Conservation (phyloP, 1,140 invertebrate genomes). For the Achatina immaculata region DNA sequence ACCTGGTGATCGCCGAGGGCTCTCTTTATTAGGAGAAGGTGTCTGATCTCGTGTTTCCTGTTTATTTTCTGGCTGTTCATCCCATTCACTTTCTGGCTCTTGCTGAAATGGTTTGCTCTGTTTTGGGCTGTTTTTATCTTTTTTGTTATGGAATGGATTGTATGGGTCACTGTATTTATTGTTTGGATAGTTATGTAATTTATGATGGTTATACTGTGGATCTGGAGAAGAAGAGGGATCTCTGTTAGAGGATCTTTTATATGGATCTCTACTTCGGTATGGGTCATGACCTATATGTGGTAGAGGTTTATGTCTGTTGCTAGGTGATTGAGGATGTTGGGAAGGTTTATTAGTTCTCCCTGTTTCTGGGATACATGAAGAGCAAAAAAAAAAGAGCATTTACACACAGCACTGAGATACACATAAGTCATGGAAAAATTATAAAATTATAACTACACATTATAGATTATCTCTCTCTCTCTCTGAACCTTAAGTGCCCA, state of each 20-base stretch:
- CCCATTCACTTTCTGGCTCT: constrained; percentile 1
- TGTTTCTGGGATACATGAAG: not conserved
- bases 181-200: not conserved
- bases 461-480: no score
- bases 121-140: not conserved
- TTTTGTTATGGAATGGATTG: not conserved
- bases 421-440: not conserved
- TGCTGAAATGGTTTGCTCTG: not conserved
- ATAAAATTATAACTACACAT: not conserved
- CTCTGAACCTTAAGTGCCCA: no score
- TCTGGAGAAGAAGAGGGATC: not conserved
- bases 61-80: constrained; percentile 16
- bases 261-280: not conserved
- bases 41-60: not conserved
- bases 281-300: constrained; percentile 20
- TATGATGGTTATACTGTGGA: not conserved
- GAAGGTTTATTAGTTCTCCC: not conserved
- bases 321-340: not conserved
- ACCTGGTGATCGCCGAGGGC: not conserved
- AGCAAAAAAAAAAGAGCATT: not conserved
- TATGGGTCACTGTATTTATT: not conserved
- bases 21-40: not conserved
- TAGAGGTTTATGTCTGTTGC: constrained; percentile 22
- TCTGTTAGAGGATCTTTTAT: not conserved
- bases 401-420: no score